phyloP scores from a whole-genome alignment of 1,140 invertebrate species.

The Halesus radiatus region DNA sequence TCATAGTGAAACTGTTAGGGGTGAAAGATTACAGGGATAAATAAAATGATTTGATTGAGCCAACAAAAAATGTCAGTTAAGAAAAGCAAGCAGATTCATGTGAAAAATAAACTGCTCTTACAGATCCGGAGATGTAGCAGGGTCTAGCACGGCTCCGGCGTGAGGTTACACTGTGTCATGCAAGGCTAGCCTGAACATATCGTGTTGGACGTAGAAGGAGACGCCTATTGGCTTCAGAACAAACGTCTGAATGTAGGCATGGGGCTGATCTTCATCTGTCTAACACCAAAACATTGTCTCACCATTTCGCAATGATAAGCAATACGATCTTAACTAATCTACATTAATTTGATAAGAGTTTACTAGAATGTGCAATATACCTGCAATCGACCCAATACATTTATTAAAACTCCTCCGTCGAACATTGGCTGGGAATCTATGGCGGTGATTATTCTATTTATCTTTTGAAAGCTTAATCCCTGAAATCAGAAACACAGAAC shows the following conservation, averaged over 20 bases:
- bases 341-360: too few relatives aligned
- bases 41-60: background rate
- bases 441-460: constrained; percentile 90
- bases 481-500: constrained; percentile 68
- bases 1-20: too few relatives aligned
- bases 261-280: constrained; percentile 93
- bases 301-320: constrained; percentile 31
- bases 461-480: constrained; percentile 93
- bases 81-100: constrained; percentile 41
- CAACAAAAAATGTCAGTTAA: background rate
- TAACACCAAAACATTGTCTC: constrained; percentile 64
- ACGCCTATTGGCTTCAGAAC: constrained; percentile 88
- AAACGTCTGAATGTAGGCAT: constrained; percentile 93
- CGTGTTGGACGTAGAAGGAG: constrained; percentile 92
- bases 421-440: constrained; percentile 96
- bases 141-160: background rate
- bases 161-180: constrained; percentile 74
- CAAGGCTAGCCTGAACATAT: constrained; percentile 89
- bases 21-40: too few relatives aligned
- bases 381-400: constrained; percentile 93
- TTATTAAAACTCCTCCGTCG: constrained; percentile 94
- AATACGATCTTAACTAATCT: too few relatives aligned
- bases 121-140: constrained; percentile 33
- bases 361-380: constrained; percentile 67
- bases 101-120: constrained; percentile 45